Conservation (phyloP, 2,113 vertebrate species). For the Stegastes partitus region DNA sequence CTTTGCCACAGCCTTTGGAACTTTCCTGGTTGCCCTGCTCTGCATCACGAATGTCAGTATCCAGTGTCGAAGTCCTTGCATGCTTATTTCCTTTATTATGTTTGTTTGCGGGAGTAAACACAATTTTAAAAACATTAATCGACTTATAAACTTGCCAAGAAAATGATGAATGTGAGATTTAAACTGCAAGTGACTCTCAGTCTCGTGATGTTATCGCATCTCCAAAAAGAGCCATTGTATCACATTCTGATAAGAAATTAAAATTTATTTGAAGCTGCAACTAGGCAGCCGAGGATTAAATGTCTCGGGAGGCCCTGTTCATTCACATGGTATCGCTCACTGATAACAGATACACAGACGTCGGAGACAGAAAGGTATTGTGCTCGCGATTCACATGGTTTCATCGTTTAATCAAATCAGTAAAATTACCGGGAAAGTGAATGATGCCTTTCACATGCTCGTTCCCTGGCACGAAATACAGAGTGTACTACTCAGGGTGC, state of each 20-base stretch:
- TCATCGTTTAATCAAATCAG: conserved; percentile 37
- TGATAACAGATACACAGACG: conserved; percentile 5
- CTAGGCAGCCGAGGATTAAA: background rate
- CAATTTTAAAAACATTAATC: background rate
- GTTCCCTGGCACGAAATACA: conserved; percentile 8
- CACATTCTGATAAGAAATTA: conserved; percentile 3
- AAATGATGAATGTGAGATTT: background rate
- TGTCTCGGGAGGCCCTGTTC: background rate
- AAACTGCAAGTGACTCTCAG: background rate
- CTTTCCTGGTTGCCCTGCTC: conserved; percentile 92
- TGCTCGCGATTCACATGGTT: conserved; percentile 40
- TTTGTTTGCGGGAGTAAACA: background rate
- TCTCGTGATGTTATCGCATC: background rate
- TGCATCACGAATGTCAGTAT: conserved; percentile 96
- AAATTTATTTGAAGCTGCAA: conserved; percentile 6
- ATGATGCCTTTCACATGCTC: conserved; percentile 18
- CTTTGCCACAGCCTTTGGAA: conserved; percentile 89
- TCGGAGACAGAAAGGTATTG: conserved; percentile 16
- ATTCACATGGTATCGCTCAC: conserved; percentile 13
- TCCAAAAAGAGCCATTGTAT: background rate
- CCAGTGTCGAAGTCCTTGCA: background rate
- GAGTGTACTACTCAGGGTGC: background rate
- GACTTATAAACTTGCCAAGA: background rate
- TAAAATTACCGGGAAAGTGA: conserved; percentile 7
- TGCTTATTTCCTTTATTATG: background rate